Conservation (phyloP, 64 coral and sea anemone genomes). For the Orbicella faveolata region DNA sequence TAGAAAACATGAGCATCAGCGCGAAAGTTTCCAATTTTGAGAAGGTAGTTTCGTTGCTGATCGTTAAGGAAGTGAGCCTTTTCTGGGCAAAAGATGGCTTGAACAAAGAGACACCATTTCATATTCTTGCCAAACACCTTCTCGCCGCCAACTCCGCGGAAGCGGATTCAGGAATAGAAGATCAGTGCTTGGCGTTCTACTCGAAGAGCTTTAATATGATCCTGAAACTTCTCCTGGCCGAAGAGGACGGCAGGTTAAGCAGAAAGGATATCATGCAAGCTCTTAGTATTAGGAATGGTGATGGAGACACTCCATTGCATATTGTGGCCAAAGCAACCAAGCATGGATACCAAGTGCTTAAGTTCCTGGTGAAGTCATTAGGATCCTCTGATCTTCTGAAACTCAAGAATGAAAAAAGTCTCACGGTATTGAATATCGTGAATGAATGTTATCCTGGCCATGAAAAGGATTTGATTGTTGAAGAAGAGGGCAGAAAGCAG, state of each 20-base stretch:
- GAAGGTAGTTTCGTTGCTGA: background rate
- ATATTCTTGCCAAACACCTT: background rate
- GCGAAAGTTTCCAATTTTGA: slow-evolving; percentile 10
- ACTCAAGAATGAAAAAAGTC: background rate
- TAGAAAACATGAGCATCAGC: slow-evolving; percentile 24
- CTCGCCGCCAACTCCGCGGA: background rate
- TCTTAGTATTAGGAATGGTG: background rate
- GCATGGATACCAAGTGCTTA: background rate
- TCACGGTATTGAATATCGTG: background rate
- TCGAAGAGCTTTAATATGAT: background rate
- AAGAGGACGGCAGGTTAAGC: background rate
- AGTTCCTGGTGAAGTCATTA: background rate
- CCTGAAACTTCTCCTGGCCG: slow-evolving; percentile 6
- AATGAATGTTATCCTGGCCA: slow-evolving; percentile 30
- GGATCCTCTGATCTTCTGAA: background rate
- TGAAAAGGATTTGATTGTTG: slow-evolving; percentile 1
- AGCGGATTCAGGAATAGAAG: background rate
- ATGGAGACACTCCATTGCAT: background rate
- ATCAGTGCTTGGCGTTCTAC: slow-evolving; percentile 8
- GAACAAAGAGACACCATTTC: slow-evolving; percentile 10
- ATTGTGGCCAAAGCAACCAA: background rate
- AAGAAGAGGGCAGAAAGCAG: background rate
- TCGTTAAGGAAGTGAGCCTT: slow-evolving; percentile 22
- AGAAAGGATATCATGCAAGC: background rate
- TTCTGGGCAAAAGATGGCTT: slow-evolving; percentile 22